A percentile compares a stretch with the other conserved stretches of the same genome.
These are phyloP conservation scores for Eulithis testata DNA, from an alignment of 2,888 invertebrate species.

Conservation along the genomic window DNA sequence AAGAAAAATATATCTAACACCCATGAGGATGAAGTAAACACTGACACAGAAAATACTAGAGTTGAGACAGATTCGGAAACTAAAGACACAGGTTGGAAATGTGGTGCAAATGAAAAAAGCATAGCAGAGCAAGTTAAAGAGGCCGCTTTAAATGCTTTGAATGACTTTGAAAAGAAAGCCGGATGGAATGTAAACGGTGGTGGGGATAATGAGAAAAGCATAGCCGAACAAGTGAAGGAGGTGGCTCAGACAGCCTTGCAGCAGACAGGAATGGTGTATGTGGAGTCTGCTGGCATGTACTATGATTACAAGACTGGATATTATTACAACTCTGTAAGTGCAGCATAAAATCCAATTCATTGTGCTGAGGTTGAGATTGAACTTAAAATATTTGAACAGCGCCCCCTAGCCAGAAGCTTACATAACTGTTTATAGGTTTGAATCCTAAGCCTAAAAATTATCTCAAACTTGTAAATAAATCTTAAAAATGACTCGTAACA, in stretches of 20 bases:
- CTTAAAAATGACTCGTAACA: no score
- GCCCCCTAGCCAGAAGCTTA: no score
- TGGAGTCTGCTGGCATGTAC: slow-evolving; percentile 93
- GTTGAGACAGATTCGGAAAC: slow-evolving; percentile 4
- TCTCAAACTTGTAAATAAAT: no score
- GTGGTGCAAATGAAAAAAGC: slow-evolving; percentile 18
- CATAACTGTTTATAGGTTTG: no score
- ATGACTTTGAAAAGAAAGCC: slow-evolving; percentile 35
- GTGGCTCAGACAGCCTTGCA: slow-evolving; percentile 90
- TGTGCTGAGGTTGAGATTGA: no score
- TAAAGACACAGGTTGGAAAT: slow-evolving; percentile 10
- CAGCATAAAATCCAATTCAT: neutral
- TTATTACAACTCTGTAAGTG: slow-evolving; percentile 94
- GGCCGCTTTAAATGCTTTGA: slow-evolving; percentile 24
- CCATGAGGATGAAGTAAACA: neutral
- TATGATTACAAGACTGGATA: slow-evolving; percentile 95
- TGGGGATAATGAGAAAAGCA: slow-evolving; percentile 67
- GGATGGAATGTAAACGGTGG: slow-evolving; percentile 59
- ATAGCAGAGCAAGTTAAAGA: slow-evolving; percentile 25
- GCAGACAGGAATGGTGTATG: slow-evolving; percentile 92
- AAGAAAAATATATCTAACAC: neutral
- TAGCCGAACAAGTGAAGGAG: slow-evolving; percentile 91
- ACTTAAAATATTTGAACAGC: no score
- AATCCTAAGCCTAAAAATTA: no score
- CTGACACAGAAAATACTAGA: neutral